phyloP scores from a whole-genome alignment of 2,888 invertebrate genomes.

The Erynnis tages region DNA sequence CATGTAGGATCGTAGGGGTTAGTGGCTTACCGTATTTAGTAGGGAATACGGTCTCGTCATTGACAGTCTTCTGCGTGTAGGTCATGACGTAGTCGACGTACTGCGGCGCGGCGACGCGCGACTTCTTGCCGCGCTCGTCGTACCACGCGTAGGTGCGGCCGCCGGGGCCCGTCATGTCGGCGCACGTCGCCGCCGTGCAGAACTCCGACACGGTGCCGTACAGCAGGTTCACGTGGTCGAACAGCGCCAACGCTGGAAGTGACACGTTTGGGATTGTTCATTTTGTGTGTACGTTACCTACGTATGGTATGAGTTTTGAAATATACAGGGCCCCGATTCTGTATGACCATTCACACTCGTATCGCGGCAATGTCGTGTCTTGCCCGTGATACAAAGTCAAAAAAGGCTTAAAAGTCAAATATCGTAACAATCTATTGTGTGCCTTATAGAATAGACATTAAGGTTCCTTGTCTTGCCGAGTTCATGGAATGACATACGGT shows the following conservation, averaged over 20 bases:
- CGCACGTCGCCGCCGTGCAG: conserved; percentile 97
- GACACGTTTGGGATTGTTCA: no score
- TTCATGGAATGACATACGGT: no score
- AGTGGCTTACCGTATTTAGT: conserved; percentile 95
- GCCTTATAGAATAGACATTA: no score
- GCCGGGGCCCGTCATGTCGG: conserved; percentile 98
- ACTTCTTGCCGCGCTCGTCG: conserved; percentile 99
- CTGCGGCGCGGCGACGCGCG: conserved; percentile 97
- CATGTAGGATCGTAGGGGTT: background rate
- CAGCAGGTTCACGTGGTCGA: conserved; percentile 99
- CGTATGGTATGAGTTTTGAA: no score
- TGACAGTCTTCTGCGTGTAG: conserved; percentile 97
- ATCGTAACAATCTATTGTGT: no score
- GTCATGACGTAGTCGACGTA: conserved; percentile 99
- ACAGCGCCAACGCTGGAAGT: conserved; percentile 95
- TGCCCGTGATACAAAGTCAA: no score
- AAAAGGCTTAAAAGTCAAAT: no score
- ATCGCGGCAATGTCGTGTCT: no score
- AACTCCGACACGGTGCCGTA: conserved; percentile 99
- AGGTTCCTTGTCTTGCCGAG: no score
- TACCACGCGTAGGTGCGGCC: conserved; percentile 98
- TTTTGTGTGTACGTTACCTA: no score
- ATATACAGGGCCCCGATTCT: no score
- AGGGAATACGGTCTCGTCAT: conserved; percentile 98
- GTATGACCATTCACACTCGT: no score